A percentile compares a stretch with the other conserved stretches of the same genome.
Evolutionary conservation across 1,140 invertebrate species (phyloP).

Genomic region (Delia radicum): DNA sequence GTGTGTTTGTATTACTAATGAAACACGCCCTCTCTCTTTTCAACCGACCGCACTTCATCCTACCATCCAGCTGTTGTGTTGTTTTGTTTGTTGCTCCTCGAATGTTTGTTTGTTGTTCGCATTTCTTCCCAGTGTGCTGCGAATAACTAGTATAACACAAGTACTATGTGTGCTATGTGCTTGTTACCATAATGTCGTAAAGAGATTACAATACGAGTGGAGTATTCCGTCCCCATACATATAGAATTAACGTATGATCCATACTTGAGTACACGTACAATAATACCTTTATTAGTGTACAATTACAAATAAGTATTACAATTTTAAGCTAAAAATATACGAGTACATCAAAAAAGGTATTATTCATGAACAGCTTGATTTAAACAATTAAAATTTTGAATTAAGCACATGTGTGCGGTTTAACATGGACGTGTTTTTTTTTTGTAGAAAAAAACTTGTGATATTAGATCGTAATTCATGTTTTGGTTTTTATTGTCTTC

Average conservation of each 20-base stretch:
- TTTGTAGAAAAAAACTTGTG: neutral
- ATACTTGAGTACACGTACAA: neutral
- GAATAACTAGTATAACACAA: neutral
- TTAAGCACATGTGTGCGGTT: neutral
- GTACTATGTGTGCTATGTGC: neutral
- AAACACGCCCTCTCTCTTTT: neutral
- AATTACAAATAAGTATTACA: neutral
- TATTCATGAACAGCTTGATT: neutral
- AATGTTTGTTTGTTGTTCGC: neutral
- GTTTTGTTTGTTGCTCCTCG: neutral
- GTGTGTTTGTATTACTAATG: too few species aligned
- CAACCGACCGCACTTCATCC: neutral
- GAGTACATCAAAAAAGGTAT: neutral
- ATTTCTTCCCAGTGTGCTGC: neutral
- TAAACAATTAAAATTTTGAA: neutral
- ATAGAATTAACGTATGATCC: neutral
- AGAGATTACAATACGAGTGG: neutral
- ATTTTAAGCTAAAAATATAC: too few species aligned
- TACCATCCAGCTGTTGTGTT: neutral
- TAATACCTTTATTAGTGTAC: neutral
- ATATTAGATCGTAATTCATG: neutral
- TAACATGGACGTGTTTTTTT: neutral
- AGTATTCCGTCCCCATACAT: neutral
- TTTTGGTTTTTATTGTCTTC: neutral
- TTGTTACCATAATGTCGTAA: slow-evolving; percentile 1